Evolutionary conservation across 1,140 invertebrate genomes (phyloP).

Genomic region (Argopecten irradians): DNA sequence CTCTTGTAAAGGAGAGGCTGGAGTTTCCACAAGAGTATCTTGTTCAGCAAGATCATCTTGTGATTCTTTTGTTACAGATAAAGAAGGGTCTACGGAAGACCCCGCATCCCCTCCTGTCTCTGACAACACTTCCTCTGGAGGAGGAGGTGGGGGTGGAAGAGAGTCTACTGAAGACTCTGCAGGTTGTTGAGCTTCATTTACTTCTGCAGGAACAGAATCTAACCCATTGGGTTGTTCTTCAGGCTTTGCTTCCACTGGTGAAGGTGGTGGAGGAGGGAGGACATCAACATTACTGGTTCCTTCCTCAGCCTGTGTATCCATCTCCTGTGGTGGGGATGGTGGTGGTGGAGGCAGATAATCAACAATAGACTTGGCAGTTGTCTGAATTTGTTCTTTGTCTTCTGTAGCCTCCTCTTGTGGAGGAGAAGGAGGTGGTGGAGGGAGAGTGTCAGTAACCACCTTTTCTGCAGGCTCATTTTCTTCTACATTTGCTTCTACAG

Average conservation of each 20-base stretch:
- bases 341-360: background rate
- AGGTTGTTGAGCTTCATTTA: background rate
- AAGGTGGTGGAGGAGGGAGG: background rate
- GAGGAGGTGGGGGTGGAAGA: background rate
- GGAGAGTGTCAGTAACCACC: too few relatives aligned
- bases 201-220: background rate
- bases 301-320: background rate
- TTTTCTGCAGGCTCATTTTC: too few relatives aligned
- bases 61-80: background rate
- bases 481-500: too few relatives aligned
- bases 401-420: slow-evolving; percentile 2
- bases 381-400: background rate
- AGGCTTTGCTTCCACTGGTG: background rate
- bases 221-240: background rate
- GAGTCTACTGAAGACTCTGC: background rate
- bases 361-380: background rate
- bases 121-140: background rate
- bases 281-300: background rate
- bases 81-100: background rate
- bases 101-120: background rate
- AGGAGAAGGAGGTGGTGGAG: background rate
- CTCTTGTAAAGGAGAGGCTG: background rate
- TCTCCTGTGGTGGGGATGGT: background rate
- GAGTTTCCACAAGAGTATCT: background rate
- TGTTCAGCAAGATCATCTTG: background rate